Evolutionary conservation across 1,140 invertebrate species (phyloP), one percentile per base, ranked within the genome.

Genomic region (Halesus radiatus): DNA sequence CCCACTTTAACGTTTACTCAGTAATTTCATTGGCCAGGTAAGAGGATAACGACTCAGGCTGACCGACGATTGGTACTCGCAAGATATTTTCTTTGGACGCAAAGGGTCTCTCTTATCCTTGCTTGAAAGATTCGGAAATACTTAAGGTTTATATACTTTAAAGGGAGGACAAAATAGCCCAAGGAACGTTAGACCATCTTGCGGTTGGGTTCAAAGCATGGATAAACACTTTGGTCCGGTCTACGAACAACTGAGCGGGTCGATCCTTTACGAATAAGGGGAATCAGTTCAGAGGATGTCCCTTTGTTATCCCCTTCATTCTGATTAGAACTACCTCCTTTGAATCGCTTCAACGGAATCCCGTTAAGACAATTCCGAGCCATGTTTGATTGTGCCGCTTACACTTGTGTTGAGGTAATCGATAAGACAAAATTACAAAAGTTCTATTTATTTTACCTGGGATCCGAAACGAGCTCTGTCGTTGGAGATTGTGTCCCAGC

Each of bases 191-290:
- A 66, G 45, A 29, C 56, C 75, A 76, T 81, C 80, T 81, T 29
- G 72, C 29, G 52, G 60, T 16, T 29, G 62, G 80, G 80, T 77
- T 81, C 80, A 81, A 81, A 81, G 80, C 80, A 68, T 10, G 75
- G 80, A 81, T 81, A 81, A 81, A 81, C 80, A 81, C 80, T 81
- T 81, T 81, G 32, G 74, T 81, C 66, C 75, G 66, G 80, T 77
- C n/a, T 18, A 7, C 53, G 80, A 81, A 81, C 80, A 81, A 81
- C 77, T 75, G 66, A 81, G 72, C 77, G 52, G 80, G 32, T 53
- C 72, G 79, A 56, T 68, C 79, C 50, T 22, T 58, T 62, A n/a
- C 64, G 74, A 32, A 45, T 45, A 52, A 53, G 50, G 50, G 29
- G 66, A 66, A 79, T 82, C 75, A 64, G 70, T 79, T 60, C 50